These are phyloP conservation scores for Euleptes europaea DNA, from an alignment of 2,113 vertebrate species.

Conservation along the genomic window DNA sequence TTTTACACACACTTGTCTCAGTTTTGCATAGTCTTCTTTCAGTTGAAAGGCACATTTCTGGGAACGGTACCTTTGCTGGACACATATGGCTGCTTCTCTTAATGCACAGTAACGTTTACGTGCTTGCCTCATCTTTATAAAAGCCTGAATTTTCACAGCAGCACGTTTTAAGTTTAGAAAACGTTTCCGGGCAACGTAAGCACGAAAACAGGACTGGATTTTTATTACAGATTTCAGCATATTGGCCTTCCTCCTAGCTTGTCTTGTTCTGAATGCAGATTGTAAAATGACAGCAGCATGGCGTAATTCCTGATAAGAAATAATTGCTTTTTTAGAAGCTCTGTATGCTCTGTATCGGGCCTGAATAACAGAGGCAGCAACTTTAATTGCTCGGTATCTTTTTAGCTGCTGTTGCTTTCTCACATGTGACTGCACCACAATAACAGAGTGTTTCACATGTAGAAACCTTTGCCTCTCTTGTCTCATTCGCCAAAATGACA, in stretches of 20 bases:
- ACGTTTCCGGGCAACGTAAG: constrained; percentile 54
- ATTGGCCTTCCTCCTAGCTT: constrained; percentile 43
- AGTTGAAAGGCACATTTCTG: constrained; percentile 10
- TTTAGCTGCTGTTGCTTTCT: constrained; percentile 67
- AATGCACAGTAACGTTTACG: constrained; percentile 44
- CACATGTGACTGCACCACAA: constrained; percentile 66
- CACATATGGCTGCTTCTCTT: constrained; percentile 21
- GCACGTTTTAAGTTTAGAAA: constrained; percentile 63
- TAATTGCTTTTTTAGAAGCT: constrained; percentile 33
- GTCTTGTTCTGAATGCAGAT: constrained; percentile 69
- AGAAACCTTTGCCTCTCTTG: constrained; percentile 59
- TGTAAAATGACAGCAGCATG: constrained; percentile 69
- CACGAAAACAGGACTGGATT: constrained; percentile 73
- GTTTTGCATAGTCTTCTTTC: constrained; percentile 46
- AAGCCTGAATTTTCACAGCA: constrained; percentile 69
- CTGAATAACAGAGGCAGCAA: constrained; percentile 65
- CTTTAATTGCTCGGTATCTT: constrained; percentile 64
- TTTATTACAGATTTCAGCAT: constrained; percentile 54
- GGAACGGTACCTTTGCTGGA: constrained; percentile 65
- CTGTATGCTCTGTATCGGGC: constrained; percentile 42
- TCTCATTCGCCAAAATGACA: constrained; percentile 71
- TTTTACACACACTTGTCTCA: constrained; percentile 64
- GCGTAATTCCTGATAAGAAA: constrained; percentile 53
- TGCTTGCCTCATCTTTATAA: constrained; percentile 67
- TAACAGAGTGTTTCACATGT: constrained; percentile 47